Evolutionary conservation across 2,797 vertebrate species (phyloP), one percentile per base, ranked within the genome.

Genomic region (Phrynocephalus forsythii): DNA sequence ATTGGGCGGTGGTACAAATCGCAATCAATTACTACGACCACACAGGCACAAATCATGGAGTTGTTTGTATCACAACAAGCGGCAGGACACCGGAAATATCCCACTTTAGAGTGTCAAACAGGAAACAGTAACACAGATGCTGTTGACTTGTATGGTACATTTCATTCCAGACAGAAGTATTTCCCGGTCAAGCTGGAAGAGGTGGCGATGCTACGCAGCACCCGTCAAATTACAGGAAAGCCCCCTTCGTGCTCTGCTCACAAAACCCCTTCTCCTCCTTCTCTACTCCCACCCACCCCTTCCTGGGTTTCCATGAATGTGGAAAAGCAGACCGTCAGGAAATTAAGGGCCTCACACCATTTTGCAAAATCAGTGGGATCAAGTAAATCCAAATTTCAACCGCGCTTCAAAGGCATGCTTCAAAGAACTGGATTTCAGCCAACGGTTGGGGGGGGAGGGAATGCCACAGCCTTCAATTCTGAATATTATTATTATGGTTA

Each of bases 331-430:
- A 96, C 96, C 96, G 94, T 94, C 96, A 94, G 95, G 33, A 86
- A 90, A 38, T 69, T 75, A 79, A 86, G 95, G 93, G 80, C 13
- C 92, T 95, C 93, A 87, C 93, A 92, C 91, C 76, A 91, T 94
- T 96, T 95, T 91, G 93, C 93, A 95, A 94, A 85, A 92, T 92
- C 93, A 94, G 94, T 94, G 93, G 93, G 95, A 95, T 94, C 95
- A 96, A 97, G 96, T 95, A 95, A 95, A 95, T 95, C 96, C 95
- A 95, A 96, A 95, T 94, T 96, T 95, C 95, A 94, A 89, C 91
- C 92, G 93, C 92, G 93, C 81, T 84, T 94, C 94, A 91, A 92
- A 94, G 94, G 93, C 87, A 91, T 89, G 91, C 91, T 95, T 92
- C 91, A 91, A 92, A 95, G 69, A 93, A 89, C 66, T 92, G 91